Conservation (phyloP, 2,113 vertebrate genomes). For the Tragelaphus buxtoni region DNA sequence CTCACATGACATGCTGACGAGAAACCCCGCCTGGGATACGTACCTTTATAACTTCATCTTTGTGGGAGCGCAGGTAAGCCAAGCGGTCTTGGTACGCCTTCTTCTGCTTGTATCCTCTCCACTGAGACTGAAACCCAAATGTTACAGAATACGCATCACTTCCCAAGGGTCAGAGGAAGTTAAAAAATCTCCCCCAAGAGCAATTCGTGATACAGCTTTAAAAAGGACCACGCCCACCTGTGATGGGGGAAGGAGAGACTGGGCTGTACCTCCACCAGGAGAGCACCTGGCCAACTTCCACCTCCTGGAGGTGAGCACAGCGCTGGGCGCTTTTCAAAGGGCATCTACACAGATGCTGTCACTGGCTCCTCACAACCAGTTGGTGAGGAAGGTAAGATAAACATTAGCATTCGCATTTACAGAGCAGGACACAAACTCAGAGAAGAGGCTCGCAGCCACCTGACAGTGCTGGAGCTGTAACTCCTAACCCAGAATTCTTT, state of each 20-base stretch:
- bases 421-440: not conserved
- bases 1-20: fast-evolving
- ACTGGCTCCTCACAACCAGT: not conserved
- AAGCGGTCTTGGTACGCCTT: constrained; percentile 88
- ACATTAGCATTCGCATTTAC: not conserved
- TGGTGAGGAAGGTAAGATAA: not conserved
- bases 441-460: not conserved
- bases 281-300: not conserved
- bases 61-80: constrained; percentile 87
- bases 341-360: not conserved
- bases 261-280: not conserved
- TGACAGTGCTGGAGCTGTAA: not conserved
- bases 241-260: not conserved
- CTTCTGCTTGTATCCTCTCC: constrained; percentile 93
- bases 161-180: not conserved
- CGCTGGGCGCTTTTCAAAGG: not conserved
- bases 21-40: not conserved
- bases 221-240: not conserved
- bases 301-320: not conserved
- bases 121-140: constrained; percentile 87
- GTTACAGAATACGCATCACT: not conserved
- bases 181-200: not conserved
- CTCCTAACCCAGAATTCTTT: not conserved
- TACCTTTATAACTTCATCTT: constrained; percentile 92
- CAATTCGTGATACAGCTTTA: not conserved